Conservation (phyloP, 1,140 invertebrate genomes). For the Cepaea nemoralis region DNA sequence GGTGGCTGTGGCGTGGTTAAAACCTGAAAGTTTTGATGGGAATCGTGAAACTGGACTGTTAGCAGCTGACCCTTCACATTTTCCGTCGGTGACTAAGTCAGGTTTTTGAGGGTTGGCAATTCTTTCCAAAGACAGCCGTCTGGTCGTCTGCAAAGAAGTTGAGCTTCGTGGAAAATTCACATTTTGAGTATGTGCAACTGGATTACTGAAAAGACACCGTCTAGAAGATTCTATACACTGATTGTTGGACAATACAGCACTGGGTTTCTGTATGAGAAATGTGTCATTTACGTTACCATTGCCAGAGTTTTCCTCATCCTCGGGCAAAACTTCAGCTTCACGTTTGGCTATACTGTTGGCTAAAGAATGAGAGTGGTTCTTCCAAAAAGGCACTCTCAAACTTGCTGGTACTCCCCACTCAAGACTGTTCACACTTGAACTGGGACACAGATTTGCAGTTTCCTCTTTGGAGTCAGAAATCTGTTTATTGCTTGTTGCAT, state of each 20-base stretch:
- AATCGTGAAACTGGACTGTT: background rate
- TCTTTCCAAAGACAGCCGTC: background rate
- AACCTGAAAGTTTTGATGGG: background rate
- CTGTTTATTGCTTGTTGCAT: background rate
- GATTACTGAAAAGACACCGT: background rate
- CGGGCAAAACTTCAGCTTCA: too few species aligned
- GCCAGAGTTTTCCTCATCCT: background rate
- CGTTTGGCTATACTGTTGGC: background rate
- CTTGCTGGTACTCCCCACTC: background rate
- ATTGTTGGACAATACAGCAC: background rate
- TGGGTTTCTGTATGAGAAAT: slow-evolving; percentile 5
- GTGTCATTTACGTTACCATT: slow-evolving; percentile 14
- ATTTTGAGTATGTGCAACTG: background rate
- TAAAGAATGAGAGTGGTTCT: background rate
- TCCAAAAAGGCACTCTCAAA: background rate
- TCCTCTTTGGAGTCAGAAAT: background rate
- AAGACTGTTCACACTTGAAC: background rate
- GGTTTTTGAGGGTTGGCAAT: background rate
- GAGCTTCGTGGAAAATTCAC: background rate
- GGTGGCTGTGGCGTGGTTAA: background rate
- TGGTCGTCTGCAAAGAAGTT: background rate
- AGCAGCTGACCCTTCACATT: background rate
- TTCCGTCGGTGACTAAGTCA: background rate
- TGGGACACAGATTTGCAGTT: background rate
- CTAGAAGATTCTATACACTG: slow-evolving; percentile 4